Base-by-base conservation (phyloP, 1,140 invertebrate genomes). In the Thalassaphorura encarpata region DNA sequence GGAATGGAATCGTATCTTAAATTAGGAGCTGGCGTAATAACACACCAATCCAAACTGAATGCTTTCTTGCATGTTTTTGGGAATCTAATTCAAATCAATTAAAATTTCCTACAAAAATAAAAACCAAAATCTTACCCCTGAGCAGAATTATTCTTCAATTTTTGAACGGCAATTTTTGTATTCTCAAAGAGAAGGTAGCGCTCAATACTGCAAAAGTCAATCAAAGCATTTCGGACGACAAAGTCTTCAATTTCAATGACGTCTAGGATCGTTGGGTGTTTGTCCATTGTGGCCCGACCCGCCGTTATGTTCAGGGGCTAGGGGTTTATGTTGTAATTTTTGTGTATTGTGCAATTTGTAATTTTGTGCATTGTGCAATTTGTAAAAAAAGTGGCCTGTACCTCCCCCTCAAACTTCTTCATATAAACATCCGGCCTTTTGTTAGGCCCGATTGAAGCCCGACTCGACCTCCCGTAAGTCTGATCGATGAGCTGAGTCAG, bases 231-330 rank as follows among this genome's bases (percentile, higher is more conserved):
- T 15, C 39, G 18, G 3, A 64, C 29, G 33, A 54, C 52, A 28
- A 28, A 43, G 26, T 64, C 59, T 18, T 61, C 59, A 24, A 56
- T 29, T 18, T 58, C 52, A 18, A 64, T 42, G 33, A 61, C 5
- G 21, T 64, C 62, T 26, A 64, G 11, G 16, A 64, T 29, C 4
- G 48, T 58, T 3, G 52, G 52, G 45, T 40, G 29, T 2, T 28
- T 33, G 6, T 11, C n/a, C 3, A 19, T 36, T 18, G 3, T 46
- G 11, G 48, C 54, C 8, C 36, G 13, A 16, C 19, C 23, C 6
- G 13, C 26, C 19, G 46, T 8, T 4, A 28, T 27, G 24, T 48
- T 24, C 6, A 27, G 26, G 15, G 23, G 13, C 46, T 48, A 28
- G n/a, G n/a, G n/a, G n/a, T n/a, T 36, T 36, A 36, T n/a, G n/a